phyloP scores from a whole-genome alignment of 2,888 invertebrate genomes.

The Drosophila anceps region DNA sequence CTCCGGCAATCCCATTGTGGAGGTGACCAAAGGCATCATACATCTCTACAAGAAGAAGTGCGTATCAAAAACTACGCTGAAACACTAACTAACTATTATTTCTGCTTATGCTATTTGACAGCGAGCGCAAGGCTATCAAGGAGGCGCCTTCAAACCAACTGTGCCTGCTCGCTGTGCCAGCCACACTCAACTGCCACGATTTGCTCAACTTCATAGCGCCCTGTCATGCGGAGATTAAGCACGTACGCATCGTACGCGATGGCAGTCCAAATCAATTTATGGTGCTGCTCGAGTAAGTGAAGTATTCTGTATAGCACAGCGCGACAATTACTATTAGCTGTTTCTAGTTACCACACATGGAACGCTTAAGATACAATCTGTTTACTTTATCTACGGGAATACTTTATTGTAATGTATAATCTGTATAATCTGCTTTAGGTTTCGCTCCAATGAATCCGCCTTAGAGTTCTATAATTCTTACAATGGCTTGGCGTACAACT shows the following conservation, averaged over 20 bases:
- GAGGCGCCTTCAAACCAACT: constrained; percentile 92
- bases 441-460: constrained; percentile 91
- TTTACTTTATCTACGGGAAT: no score
- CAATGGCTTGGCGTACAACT: constrained; percentile 97
- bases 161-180: constrained; percentile 95
- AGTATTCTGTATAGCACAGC: no score
- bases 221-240: constrained; percentile 94
- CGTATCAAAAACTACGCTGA: constrained; percentile 53
- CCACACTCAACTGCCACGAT: constrained; percentile 96
- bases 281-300: constrained; percentile 94
- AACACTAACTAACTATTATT: background rate
- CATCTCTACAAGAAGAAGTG: constrained; percentile 99
- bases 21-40: constrained; percentile 97
- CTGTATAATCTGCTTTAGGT: constrained; percentile 66
- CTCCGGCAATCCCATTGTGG: constrained; percentile 97
- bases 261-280: constrained; percentile 98
- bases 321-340: no score
- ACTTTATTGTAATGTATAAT: background rate
- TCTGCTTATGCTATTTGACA: constrained; percentile 79
- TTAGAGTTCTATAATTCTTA: constrained; percentile 96
- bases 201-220: constrained; percentile 97
- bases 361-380: no score
- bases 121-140: constrained; percentile 90
- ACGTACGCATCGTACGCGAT: constrained; percentile 95
- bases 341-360: no score